phyloP scores from a whole-genome alignment of 1,140 invertebrate species.

The Pogonomyrmex californicus region DNA sequence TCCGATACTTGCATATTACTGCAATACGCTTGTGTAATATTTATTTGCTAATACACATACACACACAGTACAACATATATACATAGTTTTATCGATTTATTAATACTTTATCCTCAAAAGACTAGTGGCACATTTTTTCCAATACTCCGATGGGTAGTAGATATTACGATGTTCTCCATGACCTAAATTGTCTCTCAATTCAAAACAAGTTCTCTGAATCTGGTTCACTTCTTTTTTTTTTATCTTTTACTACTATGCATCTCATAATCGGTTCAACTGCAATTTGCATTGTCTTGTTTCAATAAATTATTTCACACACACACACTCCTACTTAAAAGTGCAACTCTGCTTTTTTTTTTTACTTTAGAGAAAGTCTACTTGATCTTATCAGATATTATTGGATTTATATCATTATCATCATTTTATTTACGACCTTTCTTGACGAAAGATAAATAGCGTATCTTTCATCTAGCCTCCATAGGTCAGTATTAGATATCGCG shows the following conservation, averaged over 20 bases:
- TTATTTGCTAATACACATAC: not conserved
- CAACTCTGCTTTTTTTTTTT: not conserved
- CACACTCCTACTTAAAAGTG: slow-evolving; percentile 23
- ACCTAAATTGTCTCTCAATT: slow-evolving; percentile 44
- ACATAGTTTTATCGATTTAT: slow-evolving; percentile 18
- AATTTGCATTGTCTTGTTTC: slow-evolving; percentile 51
- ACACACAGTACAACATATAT: not conserved
- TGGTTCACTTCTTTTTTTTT: slow-evolving; percentile 45
- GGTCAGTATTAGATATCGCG: slow-evolving; percentile 15
- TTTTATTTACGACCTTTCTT: not conserved
- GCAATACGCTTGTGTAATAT: not conserved
- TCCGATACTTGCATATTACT: not conserved
- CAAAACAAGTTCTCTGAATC: slow-evolving; percentile 52
- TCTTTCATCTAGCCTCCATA: not conserved
- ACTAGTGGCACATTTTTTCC: slow-evolving; percentile 14
- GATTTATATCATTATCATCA: slow-evolving; percentile 26
- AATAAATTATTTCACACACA: slow-evolving; percentile 42
- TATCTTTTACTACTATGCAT: slow-evolving; percentile 49
- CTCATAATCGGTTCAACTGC: slow-evolving; percentile 28
- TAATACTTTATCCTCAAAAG: slow-evolving; percentile 27
- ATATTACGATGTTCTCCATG: slow-evolving; percentile 50
- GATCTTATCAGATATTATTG: slow-evolving; percentile 42
- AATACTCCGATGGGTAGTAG: slow-evolving; percentile 32
- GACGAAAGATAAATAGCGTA: slow-evolving; percentile 6
- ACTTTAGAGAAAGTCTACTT: not conserved